phyloP scores from a whole-genome alignment of 2,113 vertebrate genomes.

The Catharus fuscescens region DNA sequence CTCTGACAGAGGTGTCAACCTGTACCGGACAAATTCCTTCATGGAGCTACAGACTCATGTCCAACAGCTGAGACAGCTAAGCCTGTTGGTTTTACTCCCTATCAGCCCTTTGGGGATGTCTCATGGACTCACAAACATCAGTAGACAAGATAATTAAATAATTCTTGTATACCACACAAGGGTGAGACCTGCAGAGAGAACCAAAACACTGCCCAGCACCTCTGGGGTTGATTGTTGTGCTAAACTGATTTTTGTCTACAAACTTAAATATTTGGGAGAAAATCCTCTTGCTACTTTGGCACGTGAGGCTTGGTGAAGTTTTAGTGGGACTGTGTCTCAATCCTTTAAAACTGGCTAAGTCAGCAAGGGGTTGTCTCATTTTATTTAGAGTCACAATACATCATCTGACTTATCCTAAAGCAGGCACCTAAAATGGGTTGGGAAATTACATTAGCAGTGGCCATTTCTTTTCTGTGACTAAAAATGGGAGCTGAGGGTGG shows the following conservation, averaged over 20 bases:
- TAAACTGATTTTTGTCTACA: not conserved
- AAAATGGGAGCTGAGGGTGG: not conserved
- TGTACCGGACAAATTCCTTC: not conserved
- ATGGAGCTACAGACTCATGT: not conserved
- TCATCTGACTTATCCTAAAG: not conserved
- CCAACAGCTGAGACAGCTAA: not conserved
- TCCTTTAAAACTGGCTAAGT: not conserved
- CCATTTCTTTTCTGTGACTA: not conserved
- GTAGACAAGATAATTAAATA: not conserved
- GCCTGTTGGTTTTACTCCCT: not conserved
- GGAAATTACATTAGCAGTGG: not conserved
- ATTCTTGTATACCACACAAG: rapidly evolving
- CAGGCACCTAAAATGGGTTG: not conserved
- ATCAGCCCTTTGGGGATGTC: not conserved
- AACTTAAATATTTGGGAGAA: not conserved
- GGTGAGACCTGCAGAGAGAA: not conserved
- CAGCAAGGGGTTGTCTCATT: not conserved
- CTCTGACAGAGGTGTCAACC: not conserved
- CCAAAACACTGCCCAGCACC: not conserved
- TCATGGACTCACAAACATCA: not conserved
- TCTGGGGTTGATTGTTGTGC: not conserved
- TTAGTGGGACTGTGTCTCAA: not conserved
- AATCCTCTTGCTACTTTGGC: not conserved
- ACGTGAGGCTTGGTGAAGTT: not conserved
- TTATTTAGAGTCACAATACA: not conserved